Evolutionary conservation across 2,113 vertebrate species (phyloP).

Genomic region (Theristicus caerulescens): DNA sequence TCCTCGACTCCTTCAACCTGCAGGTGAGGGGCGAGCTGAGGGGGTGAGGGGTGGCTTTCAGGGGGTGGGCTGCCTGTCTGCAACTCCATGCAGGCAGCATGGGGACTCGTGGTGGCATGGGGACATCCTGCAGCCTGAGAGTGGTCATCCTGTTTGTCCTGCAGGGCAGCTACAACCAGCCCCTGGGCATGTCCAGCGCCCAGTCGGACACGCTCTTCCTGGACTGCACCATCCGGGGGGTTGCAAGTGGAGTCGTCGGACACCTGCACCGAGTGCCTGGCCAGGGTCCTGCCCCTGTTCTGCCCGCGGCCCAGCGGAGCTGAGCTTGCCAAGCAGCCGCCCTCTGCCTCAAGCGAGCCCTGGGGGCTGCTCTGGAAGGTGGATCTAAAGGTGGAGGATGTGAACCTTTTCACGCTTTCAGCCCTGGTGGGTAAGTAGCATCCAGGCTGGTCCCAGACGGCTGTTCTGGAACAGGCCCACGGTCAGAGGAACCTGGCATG

Average conservation of each 20-base stretch:
- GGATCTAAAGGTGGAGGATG: slow-evolving; percentile 87
- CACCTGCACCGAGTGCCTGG: slow-evolving; percentile 89
- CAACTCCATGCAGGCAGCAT: fast-evolving
- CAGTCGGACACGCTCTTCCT: slow-evolving; percentile 81
- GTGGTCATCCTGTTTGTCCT: background rate
- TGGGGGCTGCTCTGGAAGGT: slow-evolving; percentile 84
- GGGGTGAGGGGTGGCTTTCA: background rate
- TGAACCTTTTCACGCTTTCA: slow-evolving; percentile 90
- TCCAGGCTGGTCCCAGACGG: background rate
- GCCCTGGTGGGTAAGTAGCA: slow-evolving; percentile 84
- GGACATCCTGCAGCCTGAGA: background rate
- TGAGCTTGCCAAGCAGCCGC: background rate
- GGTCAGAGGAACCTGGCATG: background rate
- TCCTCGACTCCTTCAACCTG: slow-evolving; percentile 88
- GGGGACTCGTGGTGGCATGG: fast-evolving
- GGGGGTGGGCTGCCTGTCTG: too few species aligned
- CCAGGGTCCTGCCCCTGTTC: slow-evolving; percentile 84
- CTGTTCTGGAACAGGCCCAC: background rate
- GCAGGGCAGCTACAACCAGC: slow-evolving; percentile 90
- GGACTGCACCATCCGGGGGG: slow-evolving; percentile 87
- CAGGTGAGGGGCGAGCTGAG: slow-evolving; percentile 72
- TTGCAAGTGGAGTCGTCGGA: slow-evolving; percentile 92
- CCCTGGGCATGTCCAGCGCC: slow-evolving; percentile 70
- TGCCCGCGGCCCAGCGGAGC: background rate
- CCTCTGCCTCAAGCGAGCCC: slow-evolving; percentile 27